Evolutionary conservation across 37 sponge, comb jelly and placozoan genomes (phyloP).

Genomic region (Mnemiopsis leidyi): DNA sequence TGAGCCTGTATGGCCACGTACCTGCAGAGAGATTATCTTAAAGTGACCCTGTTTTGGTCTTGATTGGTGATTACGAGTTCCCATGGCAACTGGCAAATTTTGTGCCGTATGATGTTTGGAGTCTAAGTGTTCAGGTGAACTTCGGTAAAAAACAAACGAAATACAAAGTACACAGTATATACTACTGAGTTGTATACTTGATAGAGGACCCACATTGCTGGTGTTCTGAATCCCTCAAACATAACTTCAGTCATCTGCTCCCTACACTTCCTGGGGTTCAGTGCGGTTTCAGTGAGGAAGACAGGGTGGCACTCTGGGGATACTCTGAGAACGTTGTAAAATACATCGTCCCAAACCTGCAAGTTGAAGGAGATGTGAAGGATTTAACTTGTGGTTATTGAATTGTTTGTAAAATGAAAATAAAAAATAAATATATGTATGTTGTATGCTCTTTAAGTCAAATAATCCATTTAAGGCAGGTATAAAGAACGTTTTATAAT

Average conservation of each 20-base stretch:
- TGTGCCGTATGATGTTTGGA: too few relatives aligned
- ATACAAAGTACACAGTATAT: too few relatives aligned
- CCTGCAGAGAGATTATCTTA: too few relatives aligned
- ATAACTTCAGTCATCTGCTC: constrained; percentile 40
- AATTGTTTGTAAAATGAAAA: neutral
- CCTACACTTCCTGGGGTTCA: constrained; percentile 10
- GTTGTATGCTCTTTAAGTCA: neutral
- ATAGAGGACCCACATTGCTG: neutral
- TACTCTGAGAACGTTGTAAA: neutral
- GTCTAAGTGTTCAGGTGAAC: too few relatives aligned
- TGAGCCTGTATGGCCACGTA: constrained; percentile 15
- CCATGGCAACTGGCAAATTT: neutral
- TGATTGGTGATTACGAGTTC: neutral
- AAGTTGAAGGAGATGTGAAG: too few relatives aligned
- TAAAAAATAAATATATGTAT: neutral
- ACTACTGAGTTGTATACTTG: too few relatives aligned
- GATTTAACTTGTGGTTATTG: neutral
- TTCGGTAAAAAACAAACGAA: too few relatives aligned
- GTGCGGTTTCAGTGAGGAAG: neutral
- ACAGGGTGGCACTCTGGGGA: neutral
- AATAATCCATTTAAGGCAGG: too few relatives aligned
- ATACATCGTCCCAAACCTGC: constrained; percentile 35
- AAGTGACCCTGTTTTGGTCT: too few relatives aligned
- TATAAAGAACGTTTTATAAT: neutral
- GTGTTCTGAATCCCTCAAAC: constrained; percentile 24